Base-by-base conservation (phyloP, 2,797 vertebrate species). In the Synanceia verrucosa region DNA sequence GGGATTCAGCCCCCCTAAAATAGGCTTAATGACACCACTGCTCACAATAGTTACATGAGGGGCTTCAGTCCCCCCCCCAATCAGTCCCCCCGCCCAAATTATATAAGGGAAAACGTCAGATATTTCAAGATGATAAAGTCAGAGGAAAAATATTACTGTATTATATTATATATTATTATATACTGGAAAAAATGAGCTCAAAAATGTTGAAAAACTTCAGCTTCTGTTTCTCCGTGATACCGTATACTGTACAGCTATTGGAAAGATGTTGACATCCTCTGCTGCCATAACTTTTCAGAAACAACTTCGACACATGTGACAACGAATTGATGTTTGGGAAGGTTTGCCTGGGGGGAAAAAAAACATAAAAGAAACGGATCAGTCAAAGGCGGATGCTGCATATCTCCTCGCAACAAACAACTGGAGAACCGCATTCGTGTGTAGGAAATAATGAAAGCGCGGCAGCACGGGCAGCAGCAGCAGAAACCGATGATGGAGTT, bases 331-430 rank as follows among this genome's bases (percentile, higher is more conserved):
- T 77, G 55, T 48, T 37, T 56, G 24, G 21, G 37, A 57, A 60
- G 7, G 21, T 55, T 73, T 66, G 53, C 75, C 52, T 19, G 9
- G 31, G 52, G 70, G n/a, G n/a, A n/a, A n/a, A n/a, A 23, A 21
- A 47, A 70, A 34, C 18, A 52, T 18, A 9, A 77, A 76, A 73
- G 14, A 73, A 81, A 82, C 59, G 24, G 14, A 52, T 70, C 52
- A 3, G n/a, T 58, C 59, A 81, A 48, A 84, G 47, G 31, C 9
- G n/a, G 50, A 33, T 21, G 47, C 51, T 48, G 47, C 8, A 37
- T 56, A 43, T 74, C 33, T 69, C 18, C 14, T 68, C 65, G 74
- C 59, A 47, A 44, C 46, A 68, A 53, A 68, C 53, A 47, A 19
- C 58, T 23, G 21, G 13, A 62, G 60, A 72, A 46, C 1, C 61